Evolutionary conservation across 2,888 invertebrate genomes (phyloP), one percentile per base, ranked within the genome.

Genomic region (Crossocerus cetratus): DNA sequence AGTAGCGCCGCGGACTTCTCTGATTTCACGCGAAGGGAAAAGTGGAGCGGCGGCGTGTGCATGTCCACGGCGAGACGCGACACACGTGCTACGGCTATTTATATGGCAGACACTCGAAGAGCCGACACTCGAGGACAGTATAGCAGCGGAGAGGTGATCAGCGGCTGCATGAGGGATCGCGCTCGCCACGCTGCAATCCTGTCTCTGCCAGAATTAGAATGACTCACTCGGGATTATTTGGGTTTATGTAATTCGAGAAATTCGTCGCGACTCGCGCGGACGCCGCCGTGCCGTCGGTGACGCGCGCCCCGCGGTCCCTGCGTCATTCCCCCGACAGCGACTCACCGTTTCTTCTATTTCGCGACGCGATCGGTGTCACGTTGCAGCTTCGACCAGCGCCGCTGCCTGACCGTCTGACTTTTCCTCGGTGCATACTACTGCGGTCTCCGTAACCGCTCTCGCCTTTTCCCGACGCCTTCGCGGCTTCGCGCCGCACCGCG

Each of bases 171-270:
- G 32, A 32, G 57, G 23, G 59, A 49, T 57, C 43, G 63, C 63
- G 72, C 69, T 16, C 49, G 49, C 16, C 55, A 53, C 72, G 75
- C 57, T 75, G 77, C 83, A 77, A 81, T 63, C 70, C 73, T 68
- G 61, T 57, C 49, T 56, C 23, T 55, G 71, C 72, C 81, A 75
- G 76, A 82, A 82, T 82, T 82, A 81, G 82, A 82, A 81, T 81
- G 79, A 81, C 68, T 81, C 79, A 81, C 32, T 32, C 58, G 44
- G 63, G 77, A 79, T 81, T 82, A 82, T 80, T 82, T 72, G 75
- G 77, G 78, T 81, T 84, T 84, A 83, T 83, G 84, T 84, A 84
- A 85, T 84, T 78, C 74, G 83, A 83, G 84, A 84, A 78, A 84
- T 84, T 82, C 77, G 75, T 74, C 74, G 77, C 77, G 68, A 60